Conservation (phyloP, 1,140 invertebrate genomes). For the Campoletis sonorensis region DNA sequence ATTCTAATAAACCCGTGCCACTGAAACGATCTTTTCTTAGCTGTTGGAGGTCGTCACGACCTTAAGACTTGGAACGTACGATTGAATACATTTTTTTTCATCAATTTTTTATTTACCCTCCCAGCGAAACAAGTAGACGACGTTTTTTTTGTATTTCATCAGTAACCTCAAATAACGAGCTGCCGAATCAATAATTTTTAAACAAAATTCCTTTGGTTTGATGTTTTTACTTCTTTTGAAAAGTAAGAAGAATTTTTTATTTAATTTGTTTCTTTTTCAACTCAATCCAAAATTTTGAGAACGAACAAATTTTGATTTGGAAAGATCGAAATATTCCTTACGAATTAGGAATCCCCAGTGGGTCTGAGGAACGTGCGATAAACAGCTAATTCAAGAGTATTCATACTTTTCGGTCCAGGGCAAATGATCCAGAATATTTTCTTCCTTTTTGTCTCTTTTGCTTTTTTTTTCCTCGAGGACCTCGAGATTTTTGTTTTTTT, state of each 20-base stretch:
- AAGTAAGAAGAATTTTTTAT: too few species aligned
- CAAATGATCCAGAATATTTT: conserved; percentile 27
- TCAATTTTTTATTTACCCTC: background rate
- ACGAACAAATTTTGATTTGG: too few species aligned
- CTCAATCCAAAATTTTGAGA: too few species aligned
- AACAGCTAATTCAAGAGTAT: conserved; percentile 10
- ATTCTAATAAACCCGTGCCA: conserved; percentile 31
- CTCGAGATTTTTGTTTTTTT: conserved; percentile 41
- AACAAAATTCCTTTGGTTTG: too few species aligned
- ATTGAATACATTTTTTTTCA: background rate
- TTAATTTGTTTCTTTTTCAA: too few species aligned
- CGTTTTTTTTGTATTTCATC: background rate
- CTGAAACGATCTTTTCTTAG: background rate
- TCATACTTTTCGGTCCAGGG: conserved; percentile 8
- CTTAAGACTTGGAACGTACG: background rate
- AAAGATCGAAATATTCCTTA: background rate
- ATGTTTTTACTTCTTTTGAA: too few species aligned
- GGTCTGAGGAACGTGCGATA: conserved; percentile 6
- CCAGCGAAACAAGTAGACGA: background rate
- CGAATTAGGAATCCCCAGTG: background rate
- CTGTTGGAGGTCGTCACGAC: background rate
- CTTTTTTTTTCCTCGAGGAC: conserved; percentile 11
- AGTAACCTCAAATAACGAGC: too few species aligned
- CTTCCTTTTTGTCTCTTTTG: conserved; percentile 12
- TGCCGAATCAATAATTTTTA: too few species aligned